phyloP scores from a whole-genome alignment of 2,888 invertebrate species.

The Aporophyla nigra region DNA sequence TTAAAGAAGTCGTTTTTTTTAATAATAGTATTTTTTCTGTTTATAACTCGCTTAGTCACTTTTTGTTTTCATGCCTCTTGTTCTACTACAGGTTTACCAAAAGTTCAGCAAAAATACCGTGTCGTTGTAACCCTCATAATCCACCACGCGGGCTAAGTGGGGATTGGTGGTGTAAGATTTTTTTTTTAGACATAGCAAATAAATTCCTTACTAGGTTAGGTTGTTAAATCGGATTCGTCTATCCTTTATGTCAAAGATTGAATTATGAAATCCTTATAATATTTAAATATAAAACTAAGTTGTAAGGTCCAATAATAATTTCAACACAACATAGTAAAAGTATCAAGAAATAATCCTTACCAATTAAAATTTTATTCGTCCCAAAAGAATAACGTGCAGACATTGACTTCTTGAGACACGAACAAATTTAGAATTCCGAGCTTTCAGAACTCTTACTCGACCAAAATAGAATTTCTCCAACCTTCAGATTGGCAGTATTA shows the following conservation, averaged over 20 bases:
- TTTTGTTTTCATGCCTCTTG: no score
- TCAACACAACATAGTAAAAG: background rate
- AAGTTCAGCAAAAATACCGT: no score
- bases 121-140: no score
- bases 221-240: background rate
- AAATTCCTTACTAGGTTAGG: background rate
- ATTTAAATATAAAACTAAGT: background rate
- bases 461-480: constrained; percentile 27
- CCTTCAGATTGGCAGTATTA: constrained; percentile 62
- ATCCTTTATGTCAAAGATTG: background rate
- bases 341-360: background rate
- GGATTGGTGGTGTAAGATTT: no score
- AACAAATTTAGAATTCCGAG: constrained; percentile 29
- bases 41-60: no score
- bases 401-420: background rate
- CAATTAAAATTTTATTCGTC: background rate
- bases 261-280: background rate
- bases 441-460: constrained; percentile 28
- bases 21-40: no score
- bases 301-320: background rate
- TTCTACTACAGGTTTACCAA: no score
- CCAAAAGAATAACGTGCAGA: constrained; percentile 4
- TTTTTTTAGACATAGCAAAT: no score
- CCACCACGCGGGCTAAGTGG: no score
- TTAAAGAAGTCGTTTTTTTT: no score